Conservation (phyloP, 2,797 vertebrate genomes). For the Lithobates sylvaticus region DNA sequence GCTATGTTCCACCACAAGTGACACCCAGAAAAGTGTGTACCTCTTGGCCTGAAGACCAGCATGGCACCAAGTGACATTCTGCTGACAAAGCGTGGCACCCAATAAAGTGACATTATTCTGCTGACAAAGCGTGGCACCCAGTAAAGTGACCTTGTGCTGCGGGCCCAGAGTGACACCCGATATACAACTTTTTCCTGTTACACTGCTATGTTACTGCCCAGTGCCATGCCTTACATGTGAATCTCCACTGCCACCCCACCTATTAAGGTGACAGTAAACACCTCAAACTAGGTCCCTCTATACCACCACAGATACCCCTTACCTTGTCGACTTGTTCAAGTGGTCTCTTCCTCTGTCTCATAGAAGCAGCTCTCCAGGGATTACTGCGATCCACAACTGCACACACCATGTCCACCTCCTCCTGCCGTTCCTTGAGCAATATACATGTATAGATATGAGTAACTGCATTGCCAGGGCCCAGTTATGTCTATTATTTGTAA, state of each 20-base stretch:
- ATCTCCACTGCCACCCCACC: too few species aligned
- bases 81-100: background rate
- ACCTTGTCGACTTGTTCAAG: background rate
- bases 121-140: too few species aligned
- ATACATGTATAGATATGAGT: too few species aligned
- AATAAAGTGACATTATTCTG: background rate
- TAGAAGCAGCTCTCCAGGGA: slow-evolving; percentile 52
- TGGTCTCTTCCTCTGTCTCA: slow-evolving; percentile 41
- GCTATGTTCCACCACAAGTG: background rate
- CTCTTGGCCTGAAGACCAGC: background rate
- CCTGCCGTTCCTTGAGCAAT: slow-evolving; percentile 54
- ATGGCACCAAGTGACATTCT: background rate
- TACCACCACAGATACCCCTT: background rate
- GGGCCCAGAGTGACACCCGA: too few species aligned
- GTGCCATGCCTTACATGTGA: too few species aligned
- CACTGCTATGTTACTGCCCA: too few species aligned
- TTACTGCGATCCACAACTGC: slow-evolving; percentile 45
- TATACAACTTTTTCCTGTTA: too few species aligned
- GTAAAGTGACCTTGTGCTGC: too few species aligned
- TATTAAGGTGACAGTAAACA: too few species aligned
- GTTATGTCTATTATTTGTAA: too few species aligned
- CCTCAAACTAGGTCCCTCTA: too few species aligned
- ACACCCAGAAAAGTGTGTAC: background rate
- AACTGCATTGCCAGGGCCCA: too few species aligned
- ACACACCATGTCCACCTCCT: slow-evolving; percentile 58